Base-by-base conservation (phyloP, 1,140 invertebrate genomes). In the Drosophila funebris region DNA sequence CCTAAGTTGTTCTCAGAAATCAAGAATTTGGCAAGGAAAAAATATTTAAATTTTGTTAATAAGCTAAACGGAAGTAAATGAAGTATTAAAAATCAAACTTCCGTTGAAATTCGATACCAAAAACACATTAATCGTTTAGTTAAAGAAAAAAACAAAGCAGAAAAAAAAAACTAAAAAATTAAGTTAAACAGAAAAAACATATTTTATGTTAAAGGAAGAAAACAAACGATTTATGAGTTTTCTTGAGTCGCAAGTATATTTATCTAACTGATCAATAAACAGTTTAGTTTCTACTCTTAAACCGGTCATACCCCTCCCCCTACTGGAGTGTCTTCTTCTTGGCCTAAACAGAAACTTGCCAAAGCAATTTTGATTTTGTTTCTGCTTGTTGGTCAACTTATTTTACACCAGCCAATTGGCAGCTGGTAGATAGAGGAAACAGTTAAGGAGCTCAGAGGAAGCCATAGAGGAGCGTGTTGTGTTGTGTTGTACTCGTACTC, bases 41-140 rank as follows among this genome's bases (percentile, higher is more conserved):
- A 24, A 9, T 24, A 13, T 24, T 14, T 27, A 13, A 48, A 0
- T 6, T 18, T n/a, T 24, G n/a, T 13, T 20, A 48, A 24, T 6
- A 4, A 22, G 3, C 44, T 61, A 73, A 73, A 69, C 71, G 71
- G 71, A 73, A 73, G 56, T 50, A 56, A 73, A 69, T 69, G 46
- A 69, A 41, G 64, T 54, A 36, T 61, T 46, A 33, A 73, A 62
- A 73, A 56, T 69, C 52, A 36, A 48, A 69, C 56, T 62, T 69
- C 56, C 71, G 50, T 20, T 73, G 71, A 27, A 69, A 73, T 24
- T 41, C 13, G n/a, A 73, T n/a, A 62, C 66, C n/a, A 41, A 48
- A 56, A 56, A 31, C 6, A 8, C 29, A 44, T 54, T 54, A 24
- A 54, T 33, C 27, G 8, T 44, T 37, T 33, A 36, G 27, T 48